Conservation (phyloP, 2,888 invertebrate species). For the Ichneumoninae sp. region DNA sequence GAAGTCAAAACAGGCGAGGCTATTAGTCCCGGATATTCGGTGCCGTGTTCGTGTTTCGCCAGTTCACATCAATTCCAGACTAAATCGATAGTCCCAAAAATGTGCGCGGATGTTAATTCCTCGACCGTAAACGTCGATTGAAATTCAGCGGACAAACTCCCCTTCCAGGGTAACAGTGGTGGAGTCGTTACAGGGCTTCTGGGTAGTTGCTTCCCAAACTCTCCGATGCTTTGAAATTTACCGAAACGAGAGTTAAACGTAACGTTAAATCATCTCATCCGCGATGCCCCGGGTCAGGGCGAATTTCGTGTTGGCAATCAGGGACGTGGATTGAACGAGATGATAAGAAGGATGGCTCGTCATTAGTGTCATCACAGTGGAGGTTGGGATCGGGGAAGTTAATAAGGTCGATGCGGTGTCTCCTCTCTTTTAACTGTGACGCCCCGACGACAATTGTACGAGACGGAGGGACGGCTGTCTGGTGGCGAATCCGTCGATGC, state of each 20-base stretch:
- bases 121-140: background rate
- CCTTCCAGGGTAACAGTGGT: background rate
- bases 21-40: background rate
- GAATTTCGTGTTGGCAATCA: constrained; percentile 50
- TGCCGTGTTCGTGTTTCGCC: background rate
- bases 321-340: background rate
- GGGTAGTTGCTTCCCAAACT: background rate
- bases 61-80: background rate
- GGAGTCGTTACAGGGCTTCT: background rate
- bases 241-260: constrained; percentile 32
- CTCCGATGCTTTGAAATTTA: background rate
- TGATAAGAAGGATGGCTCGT: constrained; percentile 34
- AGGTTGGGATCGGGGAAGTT: constrained; percentile 27
- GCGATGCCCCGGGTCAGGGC: constrained; percentile 16
- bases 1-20: background rate
- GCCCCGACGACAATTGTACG: constrained; percentile 36
- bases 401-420: constrained; percentile 14
- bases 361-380: constrained; percentile 44
- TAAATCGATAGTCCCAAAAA: constrained; percentile 17
- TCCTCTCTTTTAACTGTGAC: constrained; percentile 21
- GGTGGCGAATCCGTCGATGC: background rate
- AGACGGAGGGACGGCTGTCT: background rate
- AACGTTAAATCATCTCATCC: constrained; percentile 35
- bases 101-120: background rate
- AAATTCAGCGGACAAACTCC: background rate